phyloP scores from a whole-genome alignment of 2,113 vertebrate genomes.

The Tursiops truncatus region DNA sequence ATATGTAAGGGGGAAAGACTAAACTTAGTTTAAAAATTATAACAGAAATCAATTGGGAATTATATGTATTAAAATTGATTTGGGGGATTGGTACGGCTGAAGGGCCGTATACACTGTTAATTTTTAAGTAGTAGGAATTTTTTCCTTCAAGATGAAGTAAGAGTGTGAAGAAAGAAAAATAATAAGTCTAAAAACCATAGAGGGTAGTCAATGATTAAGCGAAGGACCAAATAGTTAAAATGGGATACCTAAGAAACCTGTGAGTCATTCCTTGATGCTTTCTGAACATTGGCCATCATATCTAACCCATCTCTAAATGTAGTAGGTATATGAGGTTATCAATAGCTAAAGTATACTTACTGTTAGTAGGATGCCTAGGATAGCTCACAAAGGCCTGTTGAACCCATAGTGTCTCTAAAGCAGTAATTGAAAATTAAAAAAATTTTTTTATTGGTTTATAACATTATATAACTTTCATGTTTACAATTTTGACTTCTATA shows the following conservation, averaged over 20 bases:
- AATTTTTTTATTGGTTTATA: background rate
- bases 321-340: background rate
- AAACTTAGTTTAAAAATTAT: slow-evolving; percentile 5
- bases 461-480: background rate
- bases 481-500: background rate
- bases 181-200: background rate
- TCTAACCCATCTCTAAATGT: too few species aligned
- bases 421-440: background rate
- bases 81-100: background rate
- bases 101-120: background rate
- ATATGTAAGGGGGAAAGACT: background rate
- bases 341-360: background rate
- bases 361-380: background rate
- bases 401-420: background rate
- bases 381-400: background rate
- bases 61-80: background rate
- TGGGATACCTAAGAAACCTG: accelerated
- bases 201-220: background rate
- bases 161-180: background rate
- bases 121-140: background rate
- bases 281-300: background rate
- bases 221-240: background rate
- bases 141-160: background rate
- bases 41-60: background rate
- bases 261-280: background rate